Conservation (phyloP, 2,888 invertebrate genomes). For the Gymnosoma rotundatum region DNA sequence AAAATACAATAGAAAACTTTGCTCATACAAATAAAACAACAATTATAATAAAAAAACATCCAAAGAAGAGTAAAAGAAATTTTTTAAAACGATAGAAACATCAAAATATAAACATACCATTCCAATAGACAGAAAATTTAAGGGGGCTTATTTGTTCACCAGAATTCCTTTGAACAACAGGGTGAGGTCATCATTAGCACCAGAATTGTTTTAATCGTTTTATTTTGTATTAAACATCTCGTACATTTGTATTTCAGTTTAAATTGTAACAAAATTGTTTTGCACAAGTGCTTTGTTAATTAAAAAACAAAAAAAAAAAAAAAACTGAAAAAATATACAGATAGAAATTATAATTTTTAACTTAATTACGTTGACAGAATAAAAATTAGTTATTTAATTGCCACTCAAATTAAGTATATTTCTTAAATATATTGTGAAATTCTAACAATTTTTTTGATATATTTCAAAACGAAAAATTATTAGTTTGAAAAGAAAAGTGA, state of each 20-base stretch:
- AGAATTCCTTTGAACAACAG: slow-evolving; percentile 6
- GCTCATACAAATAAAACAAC: background rate
- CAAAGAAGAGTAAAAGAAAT: background rate
- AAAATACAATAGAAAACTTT: slow-evolving; percentile 36
- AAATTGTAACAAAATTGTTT: background rate
- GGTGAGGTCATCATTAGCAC: slow-evolving; percentile 51
- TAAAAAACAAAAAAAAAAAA: background rate
- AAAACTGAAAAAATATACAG: background rate
- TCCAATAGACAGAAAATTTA: background rate
- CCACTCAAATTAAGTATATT: background rate
- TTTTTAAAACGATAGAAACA: background rate
- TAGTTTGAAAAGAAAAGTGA: background rate
- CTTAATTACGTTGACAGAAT: slow-evolving; percentile 28
- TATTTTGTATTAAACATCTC: background rate
- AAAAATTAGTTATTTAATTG: background rate
- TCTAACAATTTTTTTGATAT: background rate
- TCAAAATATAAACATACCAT: slow-evolving; percentile 11
- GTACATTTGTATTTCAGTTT: background rate
- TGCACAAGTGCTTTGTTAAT: background rate
- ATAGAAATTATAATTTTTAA: background rate
- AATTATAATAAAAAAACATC: background rate
- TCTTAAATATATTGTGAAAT: slow-evolving; percentile 36
- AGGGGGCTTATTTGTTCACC: background rate
- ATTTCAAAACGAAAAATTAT: background rate
- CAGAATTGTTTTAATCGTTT: background rate